These are phyloP conservation scores for Nemurella pictetii DNA, from an alignment of 2,888 invertebrate genomes.

Conservation along the genomic window DNA sequence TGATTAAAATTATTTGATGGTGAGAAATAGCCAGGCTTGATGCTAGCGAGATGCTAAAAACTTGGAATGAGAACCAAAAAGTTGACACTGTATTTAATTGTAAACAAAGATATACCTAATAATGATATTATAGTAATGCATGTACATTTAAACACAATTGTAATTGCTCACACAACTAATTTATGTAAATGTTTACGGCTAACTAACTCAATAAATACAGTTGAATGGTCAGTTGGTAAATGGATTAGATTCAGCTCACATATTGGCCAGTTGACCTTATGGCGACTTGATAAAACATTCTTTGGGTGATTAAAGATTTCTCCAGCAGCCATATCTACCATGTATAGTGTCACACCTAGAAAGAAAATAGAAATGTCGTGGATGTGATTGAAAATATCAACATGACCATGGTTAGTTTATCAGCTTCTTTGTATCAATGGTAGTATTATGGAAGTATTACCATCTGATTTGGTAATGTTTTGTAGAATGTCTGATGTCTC, in stretches of 20 bases:
- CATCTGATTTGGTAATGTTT: constrained; percentile 27
- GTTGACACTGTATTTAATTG: neutral
- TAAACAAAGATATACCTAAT: neutral
- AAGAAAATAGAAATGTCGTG: neutral
- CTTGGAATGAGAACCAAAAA: neutral
- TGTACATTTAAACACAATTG: too few relatives aligned
- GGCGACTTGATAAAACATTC: constrained; percentile 55
- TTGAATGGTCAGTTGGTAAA: too few relatives aligned
- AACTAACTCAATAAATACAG: too few relatives aligned
- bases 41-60: neutral
- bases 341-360: constrained; percentile 61
- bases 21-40: neutral
- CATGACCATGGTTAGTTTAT: neutral
- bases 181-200: too few relatives aligned
- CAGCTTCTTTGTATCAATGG: neutral
- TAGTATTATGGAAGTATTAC: too few relatives aligned
- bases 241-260: neutral
- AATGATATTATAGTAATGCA: neutral
- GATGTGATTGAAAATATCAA: neutral
- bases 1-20: constrained; percentile 48
- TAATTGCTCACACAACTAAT: too few relatives aligned
- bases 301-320: constrained; percentile 61
- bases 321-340: constrained; percentile 57
- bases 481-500: constrained; percentile 55
- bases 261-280: constrained; percentile 62